These are phyloP conservation scores for Sthenelais limicola DNA, from an alignment of 2,888 invertebrate genomes.

Conservation along the genomic window DNA sequence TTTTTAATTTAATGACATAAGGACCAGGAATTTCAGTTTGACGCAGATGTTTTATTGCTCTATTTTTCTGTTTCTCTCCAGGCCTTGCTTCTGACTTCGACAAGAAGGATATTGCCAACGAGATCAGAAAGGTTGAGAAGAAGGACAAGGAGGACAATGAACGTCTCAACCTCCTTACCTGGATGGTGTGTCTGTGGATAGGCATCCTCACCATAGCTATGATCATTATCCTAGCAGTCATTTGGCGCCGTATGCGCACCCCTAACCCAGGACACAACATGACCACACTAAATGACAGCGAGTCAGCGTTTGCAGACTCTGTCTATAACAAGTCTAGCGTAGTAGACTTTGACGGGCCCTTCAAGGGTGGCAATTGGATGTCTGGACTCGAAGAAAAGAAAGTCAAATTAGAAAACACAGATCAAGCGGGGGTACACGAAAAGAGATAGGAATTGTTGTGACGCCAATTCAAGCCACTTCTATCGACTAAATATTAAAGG, in stretches of 20 bases:
- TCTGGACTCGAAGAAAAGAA: neutral
- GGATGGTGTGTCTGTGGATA: conserved; percentile 45
- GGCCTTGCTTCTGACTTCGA: conserved; percentile 37
- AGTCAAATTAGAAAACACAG: too few relatives aligned
- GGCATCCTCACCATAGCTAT: conserved; percentile 47
- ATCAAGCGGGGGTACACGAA: too few relatives aligned
- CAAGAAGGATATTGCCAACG: conserved; percentile 18
- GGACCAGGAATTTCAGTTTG: too few relatives aligned
- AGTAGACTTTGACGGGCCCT: conserved; percentile 31
- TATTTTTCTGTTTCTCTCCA: too few relatives aligned
- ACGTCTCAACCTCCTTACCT: conserved; percentile 41
- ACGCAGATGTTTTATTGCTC: too few relatives aligned
- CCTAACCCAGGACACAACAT: conserved; percentile 38
- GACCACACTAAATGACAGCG: conserved; percentile 37
- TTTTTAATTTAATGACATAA: too few relatives aligned
- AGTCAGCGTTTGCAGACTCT: conserved; percentile 41
- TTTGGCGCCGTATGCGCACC: conserved; percentile 43
- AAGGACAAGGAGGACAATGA: conserved; percentile 19
- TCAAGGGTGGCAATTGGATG: conserved; percentile 23
- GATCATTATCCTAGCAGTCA: conserved; percentile 46
- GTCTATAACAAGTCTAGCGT: conserved; percentile 36
- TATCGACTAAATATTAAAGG: too few relatives aligned
- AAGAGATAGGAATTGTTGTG: too few relatives aligned
- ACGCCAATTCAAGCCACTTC: too few relatives aligned
- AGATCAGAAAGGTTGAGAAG: conserved; percentile 28